Percentiles rank a stretch among this genome's conserved stretches.
Conservation (phyloP, 2,797 vertebrate species). For the Podarcis siculus region DNA sequence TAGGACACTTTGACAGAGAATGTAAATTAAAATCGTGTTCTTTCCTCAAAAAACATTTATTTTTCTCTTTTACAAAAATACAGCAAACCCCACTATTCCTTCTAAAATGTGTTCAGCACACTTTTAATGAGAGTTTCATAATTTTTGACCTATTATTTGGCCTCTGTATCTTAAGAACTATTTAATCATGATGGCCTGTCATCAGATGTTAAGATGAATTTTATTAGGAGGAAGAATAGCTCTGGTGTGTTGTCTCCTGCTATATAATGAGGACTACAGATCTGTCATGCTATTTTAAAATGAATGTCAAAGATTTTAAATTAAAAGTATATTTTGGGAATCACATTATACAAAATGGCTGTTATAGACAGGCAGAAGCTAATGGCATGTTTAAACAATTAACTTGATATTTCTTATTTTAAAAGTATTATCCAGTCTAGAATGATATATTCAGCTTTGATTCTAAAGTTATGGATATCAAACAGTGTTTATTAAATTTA, state of each 20-base stretch:
- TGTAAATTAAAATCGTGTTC: background rate
- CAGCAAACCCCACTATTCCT: background rate
- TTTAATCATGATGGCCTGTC: constrained; percentile 21
- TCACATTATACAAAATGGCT: constrained; percentile 6
- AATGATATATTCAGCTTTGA: constrained; percentile 5
- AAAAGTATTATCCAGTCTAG: background rate
- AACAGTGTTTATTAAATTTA: constrained; percentile 1
- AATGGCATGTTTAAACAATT: constrained; percentile 28
- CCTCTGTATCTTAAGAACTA: constrained; percentile 20
- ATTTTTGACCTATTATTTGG: constrained; percentile 25
- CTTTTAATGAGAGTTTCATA: constrained; percentile 14
- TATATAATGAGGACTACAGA: constrained; percentile 14
- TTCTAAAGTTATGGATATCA: background rate
- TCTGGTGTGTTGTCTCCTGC: constrained; percentile 11
- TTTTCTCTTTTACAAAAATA: background rate
- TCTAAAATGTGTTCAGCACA: background rate
- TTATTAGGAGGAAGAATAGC: constrained; percentile 1
- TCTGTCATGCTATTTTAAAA: constrained; percentile 30
- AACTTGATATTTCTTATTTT: constrained; percentile 8
- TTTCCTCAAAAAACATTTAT: constrained; percentile 15
- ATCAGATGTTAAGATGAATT: constrained; percentile 25
- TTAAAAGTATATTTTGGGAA: background rate
- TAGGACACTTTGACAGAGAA: background rate
- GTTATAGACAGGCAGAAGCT: background rate
- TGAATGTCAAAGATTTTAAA: constrained; percentile 32